Evolutionary conservation across 2,888 invertebrate genomes (phyloP).

Genomic region (Pomacea canaliculata): DNA sequence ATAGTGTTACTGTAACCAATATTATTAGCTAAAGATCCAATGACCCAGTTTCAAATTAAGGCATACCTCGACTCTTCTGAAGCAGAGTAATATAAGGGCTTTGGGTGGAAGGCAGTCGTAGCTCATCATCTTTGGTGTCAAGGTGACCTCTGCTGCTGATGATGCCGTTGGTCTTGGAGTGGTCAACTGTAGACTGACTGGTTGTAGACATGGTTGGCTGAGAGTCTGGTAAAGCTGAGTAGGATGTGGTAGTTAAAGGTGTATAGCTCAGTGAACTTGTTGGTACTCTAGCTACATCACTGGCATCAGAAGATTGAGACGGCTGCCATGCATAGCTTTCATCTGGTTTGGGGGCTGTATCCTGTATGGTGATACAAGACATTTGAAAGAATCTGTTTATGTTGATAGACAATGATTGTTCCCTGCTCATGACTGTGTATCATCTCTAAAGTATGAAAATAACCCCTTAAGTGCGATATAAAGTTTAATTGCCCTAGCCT

Average conservation of each 20-base stretch:
- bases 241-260: constrained; percentile 13
- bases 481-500: too few species aligned
- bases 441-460: too few species aligned
- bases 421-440: too few species aligned
- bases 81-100: constrained; percentile 89
- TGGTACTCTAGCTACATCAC: constrained; percentile 4
- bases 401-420: too few species aligned
- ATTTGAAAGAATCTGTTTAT: too few species aligned
- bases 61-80: constrained; percentile 87
- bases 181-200: neutral
- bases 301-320: constrained; percentile 2
- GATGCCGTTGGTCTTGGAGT: constrained; percentile 32
- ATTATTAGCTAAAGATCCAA: too few species aligned
- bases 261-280: constrained; percentile 10
- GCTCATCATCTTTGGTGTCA: constrained; percentile 42
- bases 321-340: constrained; percentile 33
- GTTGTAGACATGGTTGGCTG: neutral
- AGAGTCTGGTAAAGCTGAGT: constrained; percentile 1
- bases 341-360: constrained; percentile 15
- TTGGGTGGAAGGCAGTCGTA: constrained; percentile 80
- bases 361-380: neutral
- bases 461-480: too few species aligned
- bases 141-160: constrained; percentile 23
- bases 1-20: too few species aligned
- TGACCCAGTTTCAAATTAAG: too few species aligned